Evolutionary conservation across 2,888 invertebrate genomes (phyloP), one percentile per base, ranked within the genome.

Genomic region (Antitype chi): DNA sequence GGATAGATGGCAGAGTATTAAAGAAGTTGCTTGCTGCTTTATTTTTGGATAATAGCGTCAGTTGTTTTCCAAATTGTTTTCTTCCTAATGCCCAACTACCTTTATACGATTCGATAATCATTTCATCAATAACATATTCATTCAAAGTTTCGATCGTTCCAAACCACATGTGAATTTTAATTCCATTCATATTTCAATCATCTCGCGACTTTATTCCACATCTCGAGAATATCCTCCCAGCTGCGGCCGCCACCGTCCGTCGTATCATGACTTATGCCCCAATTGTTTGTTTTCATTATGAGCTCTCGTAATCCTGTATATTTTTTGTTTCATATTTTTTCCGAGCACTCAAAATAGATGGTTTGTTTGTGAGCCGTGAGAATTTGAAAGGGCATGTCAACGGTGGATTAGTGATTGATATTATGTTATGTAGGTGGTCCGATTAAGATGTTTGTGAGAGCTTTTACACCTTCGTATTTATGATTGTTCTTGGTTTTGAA

Each of bases 221-320:
- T 82, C 72, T 86, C 81, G 70, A 81, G 78, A 85, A 84, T 80
- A 82, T 70, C 59, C 25, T 69, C 76, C 88, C 90, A 85, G 87
- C 84, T 89, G 88, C 71, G 81, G 74, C 84, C 82, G 81, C 76
- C 86, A 80, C 72, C 78, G 79, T 76, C 80, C 82, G 82, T 82
- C 87, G 88, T 88, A 88, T 92, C 91, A 91, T 92, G 91, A 94
- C 92, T 93, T 92, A 93, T 90, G 89, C 89, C 79, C 83, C 87
- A 86, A 90, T 90, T 94, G 94, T 95, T 95, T 94, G 91, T 95
- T 95, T 95, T 94, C 91, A 91, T 94, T 89, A 90, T 90, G 90
- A 92, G 89, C 93, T 90, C 91, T 90, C 86, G 92, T 94, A 94
- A 93, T 93, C 91, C 92, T 90, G 86, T 88, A 89, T 91, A 89